A percentile compares a stretch with the other conserved stretches of the same genome.
These are phyloP conservation scores for Dichetophora obliterata DNA, from an alignment of 2,888 invertebrate genomes.

Conservation along the genomic window DNA sequence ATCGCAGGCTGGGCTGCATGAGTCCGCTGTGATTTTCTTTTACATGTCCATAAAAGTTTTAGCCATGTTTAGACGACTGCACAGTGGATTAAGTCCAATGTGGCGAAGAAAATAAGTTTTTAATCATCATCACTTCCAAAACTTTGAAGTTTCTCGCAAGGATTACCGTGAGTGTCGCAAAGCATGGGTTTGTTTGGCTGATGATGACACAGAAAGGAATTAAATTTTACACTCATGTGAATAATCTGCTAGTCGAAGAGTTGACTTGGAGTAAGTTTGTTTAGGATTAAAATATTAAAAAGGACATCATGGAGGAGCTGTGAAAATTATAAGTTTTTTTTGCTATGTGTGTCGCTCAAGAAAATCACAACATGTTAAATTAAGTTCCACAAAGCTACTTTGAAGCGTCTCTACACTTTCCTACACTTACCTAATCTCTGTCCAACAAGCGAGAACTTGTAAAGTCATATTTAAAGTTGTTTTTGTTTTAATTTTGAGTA, in stretches of 20 bases:
- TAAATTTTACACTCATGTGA: background rate
- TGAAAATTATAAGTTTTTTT: conserved; percentile 26
- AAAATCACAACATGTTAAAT: background rate
- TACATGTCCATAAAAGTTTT: conserved; percentile 24
- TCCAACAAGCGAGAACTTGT: background rate
- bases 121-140: conserved; percentile 34
- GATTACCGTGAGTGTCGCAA: conserved; percentile 15
- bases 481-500: background rate
- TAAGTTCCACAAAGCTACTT: background rate
- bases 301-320: conserved; percentile 9
- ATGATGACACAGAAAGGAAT: background rate
- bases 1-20: background rate
- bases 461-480: background rate
- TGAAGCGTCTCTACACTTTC: too few relatives aligned
- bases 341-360: background rate
- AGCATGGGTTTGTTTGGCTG: background rate
- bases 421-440: too few relatives aligned
- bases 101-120: conserved; percentile 33
- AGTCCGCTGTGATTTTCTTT: conserved; percentile 18
- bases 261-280: conserved; percentile 1
- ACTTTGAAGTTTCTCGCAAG: conserved; percentile 28
- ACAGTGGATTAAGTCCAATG: conserved; percentile 26
- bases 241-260: background rate
- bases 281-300: conserved; percentile 30
- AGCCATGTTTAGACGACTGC: conserved; percentile 30